Evolutionary conservation across 2,888 invertebrate species (phyloP), one percentile per base, ranked within the genome.

Genomic region (Liposcelis brunnea): DNA sequence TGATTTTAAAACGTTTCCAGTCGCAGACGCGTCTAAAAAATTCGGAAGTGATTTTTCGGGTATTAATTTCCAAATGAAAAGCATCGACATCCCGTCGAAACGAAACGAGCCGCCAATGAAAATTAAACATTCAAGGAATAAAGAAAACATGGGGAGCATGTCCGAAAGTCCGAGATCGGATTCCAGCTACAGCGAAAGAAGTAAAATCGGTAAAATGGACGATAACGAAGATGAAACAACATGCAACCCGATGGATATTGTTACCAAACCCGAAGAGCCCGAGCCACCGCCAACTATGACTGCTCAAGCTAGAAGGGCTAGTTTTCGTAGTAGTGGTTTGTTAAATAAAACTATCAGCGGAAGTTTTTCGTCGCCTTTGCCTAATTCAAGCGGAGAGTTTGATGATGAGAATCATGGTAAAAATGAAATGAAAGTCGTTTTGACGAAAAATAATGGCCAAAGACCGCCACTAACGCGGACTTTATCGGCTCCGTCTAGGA

Each of bases 291-390:
- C 34, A 2, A 15, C n/a, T n/a, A 42, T 48, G 43, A 45, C 48
- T 1, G 52, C 52, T 7, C 42, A 47, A 15, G 42, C 44, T 8
- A 47, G 51, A 15, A 48, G 52, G 18, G 51, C 48, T 8, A 51
- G 49, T 44, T 54, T 52, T 43, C 48, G 49, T 8, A 53, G 51
- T 38, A 52, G 47, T 50, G 43, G 37, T 12, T 21, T 40, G 5
- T 11, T 40, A 6, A 44, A 44, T 15, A 50, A 48, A 26, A 42
- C 52, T 3, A 46, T 47, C n/a, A 47, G 45, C 8, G 33, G 44
- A 6, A 51, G 50, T 32, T 43, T 50, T 18, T 46, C 47, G n/a
- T 43, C 45, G 2, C 33, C 38, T 8, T 45, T 47, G 4, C 48
- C 49, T 7, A 8, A 26, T 26, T 26, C 26, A 4, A 8, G 26